Percentiles rank a stretch among this genome's conserved stretches.
Evolutionary conservation across 2,797 vertebrate genomes (phyloP).

Genomic region (Halcyon smyrnensis): DNA sequence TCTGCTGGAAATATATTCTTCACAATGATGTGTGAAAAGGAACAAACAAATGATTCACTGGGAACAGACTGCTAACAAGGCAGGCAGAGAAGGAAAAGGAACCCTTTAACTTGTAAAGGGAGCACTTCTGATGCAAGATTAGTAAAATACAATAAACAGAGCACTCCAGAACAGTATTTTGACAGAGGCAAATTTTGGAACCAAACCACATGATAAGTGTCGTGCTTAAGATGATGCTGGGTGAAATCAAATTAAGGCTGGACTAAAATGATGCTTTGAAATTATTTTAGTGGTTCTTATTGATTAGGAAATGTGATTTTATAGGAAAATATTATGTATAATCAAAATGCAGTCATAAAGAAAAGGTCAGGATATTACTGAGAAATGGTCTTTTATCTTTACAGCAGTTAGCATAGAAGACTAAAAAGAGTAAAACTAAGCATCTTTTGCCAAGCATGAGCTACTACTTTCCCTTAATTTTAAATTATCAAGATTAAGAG

Average conservation of each 20-base stretch:
- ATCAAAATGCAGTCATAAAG: constrained; percentile 26
- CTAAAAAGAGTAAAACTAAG: background rate
- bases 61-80: background rate
- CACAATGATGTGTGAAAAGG: background rate
- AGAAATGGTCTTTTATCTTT: background rate
- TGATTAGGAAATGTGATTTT: constrained; percentile 40
- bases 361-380: background rate
- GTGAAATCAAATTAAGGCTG: background rate
- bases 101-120: background rate
- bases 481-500: background rate
- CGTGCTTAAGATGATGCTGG: background rate
- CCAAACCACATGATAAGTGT: background rate
- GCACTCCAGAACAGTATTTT: background rate
- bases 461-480: background rate
- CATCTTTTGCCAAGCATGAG: background rate
- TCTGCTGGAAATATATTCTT: background rate
- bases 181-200: constrained; percentile 12
- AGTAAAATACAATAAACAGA: background rate
- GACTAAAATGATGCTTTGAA: constrained; percentile 16
- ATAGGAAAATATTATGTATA: background rate
- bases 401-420: background rate
- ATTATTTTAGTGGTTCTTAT: constrained; percentile 22
- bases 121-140: background rate
- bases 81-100: background rate
- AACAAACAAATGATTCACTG: background rate